Percentiles rank a stretch among this genome's conserved stretches.
Evolutionary conservation across 2,113 vertebrate species (phyloP).

Genomic region (Tauraco erythrolophus): DNA sequence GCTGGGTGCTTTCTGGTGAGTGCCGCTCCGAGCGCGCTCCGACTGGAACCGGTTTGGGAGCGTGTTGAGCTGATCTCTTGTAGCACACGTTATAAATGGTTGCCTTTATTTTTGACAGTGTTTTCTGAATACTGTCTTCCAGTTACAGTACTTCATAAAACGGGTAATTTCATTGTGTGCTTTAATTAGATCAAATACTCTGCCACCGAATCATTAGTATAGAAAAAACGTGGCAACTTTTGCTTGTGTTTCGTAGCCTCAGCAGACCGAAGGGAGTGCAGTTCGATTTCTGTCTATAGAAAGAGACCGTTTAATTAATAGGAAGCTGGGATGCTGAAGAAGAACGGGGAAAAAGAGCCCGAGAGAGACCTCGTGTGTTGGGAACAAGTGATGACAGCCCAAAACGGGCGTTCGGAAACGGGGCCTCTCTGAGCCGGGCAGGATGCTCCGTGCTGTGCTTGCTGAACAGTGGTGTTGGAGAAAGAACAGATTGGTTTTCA

Average conservation of each 20-base stretch:
- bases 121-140: neutral
- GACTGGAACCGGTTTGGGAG: neutral
- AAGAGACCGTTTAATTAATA: neutral
- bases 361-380: conserved; percentile 67
- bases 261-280: neutral
- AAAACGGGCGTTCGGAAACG: neutral
- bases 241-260: neutral
- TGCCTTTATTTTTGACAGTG: neutral
- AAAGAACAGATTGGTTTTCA: neutral
- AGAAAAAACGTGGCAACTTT: neutral
- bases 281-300: neutral
- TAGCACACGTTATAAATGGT: neutral
- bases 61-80: neutral
- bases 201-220: neutral
- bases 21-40: neutral
- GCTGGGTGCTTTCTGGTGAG: neutral
- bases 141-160: neutral
- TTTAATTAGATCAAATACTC: conserved; percentile 33
- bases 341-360: conserved; percentile 17
- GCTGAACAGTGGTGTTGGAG: neutral
- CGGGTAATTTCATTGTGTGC: neutral
- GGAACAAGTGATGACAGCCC: conserved; percentile 43
- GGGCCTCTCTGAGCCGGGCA: neutral
- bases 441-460: neutral
- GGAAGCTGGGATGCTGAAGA: neutral